Evolutionary conservation across 2,797 vertebrate genomes (phyloP).

Genomic region (Tachyglossus aculeatus): DNA sequence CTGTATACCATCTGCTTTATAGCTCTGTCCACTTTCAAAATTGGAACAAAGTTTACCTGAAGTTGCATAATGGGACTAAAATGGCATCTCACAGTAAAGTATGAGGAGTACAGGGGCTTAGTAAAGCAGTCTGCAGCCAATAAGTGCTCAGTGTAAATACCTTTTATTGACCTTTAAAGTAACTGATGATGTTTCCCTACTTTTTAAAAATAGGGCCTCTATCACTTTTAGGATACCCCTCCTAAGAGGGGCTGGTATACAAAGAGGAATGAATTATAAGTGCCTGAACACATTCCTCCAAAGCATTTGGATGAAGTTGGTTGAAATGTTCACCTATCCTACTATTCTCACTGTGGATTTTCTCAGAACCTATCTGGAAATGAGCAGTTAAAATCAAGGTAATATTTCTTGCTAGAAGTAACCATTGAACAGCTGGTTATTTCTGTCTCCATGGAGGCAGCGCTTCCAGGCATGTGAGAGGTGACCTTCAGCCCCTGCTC

Average conservation of each 20-base stretch:
- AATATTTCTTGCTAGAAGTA: not conserved
- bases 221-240: not conserved
- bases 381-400: not conserved
- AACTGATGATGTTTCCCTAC: too few species aligned
- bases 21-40: too few species aligned
- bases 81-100: too few species aligned
- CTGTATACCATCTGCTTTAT: too few species aligned
- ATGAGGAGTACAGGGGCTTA: too few species aligned
- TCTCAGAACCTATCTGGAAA: not conserved
- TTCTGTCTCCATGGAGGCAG: slow-evolving; percentile 3
- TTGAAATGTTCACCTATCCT: not conserved
- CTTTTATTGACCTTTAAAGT: too few species aligned
- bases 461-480: not conserved
- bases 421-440: not conserved
- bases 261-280: not conserved
- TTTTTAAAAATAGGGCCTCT: too few species aligned
- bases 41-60: too few species aligned
- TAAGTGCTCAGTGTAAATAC: too few species aligned
- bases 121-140: too few species aligned
- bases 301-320: not conserved
- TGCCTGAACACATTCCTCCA: not conserved
- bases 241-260: not conserved
- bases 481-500: not conserved
- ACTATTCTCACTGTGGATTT: not conserved
- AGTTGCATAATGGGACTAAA: too few species aligned